phyloP scores from a whole-genome alignment of 1,140 invertebrate genomes.

The Trichoplusia ni region DNA sequence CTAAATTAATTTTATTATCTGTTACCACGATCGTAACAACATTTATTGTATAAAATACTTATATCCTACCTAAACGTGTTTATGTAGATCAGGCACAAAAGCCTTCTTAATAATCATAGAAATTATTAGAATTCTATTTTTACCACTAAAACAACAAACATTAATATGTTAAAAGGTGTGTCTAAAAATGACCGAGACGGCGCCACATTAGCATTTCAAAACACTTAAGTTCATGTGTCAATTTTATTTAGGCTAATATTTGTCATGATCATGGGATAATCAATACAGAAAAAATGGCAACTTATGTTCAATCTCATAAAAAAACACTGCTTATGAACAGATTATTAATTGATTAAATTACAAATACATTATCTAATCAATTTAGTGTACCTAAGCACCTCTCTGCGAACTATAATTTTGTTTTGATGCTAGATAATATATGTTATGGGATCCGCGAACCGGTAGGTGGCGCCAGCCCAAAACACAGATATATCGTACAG shows the following conservation, averaged over 20 bases:
- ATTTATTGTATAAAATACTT: no score
- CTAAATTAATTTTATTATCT: no score
- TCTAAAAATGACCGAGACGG: conserved; percentile 5
- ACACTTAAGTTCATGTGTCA: neutral
- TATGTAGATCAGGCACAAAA: no score
- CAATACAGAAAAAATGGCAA: neutral
- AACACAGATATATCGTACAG: conserved; percentile 2
- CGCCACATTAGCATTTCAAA: conserved; percentile 9
- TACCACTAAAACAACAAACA: neutral
- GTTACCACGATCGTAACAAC: no score
- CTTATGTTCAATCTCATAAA: no score
- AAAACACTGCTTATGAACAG: no score
- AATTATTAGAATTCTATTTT: conserved; percentile 3
- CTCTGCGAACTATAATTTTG: no score
- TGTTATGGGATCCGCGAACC: neutral
- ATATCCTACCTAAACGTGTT: no score
- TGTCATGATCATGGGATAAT: neutral
- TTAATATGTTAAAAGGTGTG: neutral
- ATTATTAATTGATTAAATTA: no score
- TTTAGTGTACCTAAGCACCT: no score
- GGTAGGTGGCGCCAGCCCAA: conserved; percentile 26
- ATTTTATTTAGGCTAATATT: conserved; percentile 9
- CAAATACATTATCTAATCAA: neutral
- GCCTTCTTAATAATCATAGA: neutral
- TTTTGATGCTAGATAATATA: no score